Conservation (phyloP, 1,140 invertebrate genomes). For the Ostrea edulis region DNA sequence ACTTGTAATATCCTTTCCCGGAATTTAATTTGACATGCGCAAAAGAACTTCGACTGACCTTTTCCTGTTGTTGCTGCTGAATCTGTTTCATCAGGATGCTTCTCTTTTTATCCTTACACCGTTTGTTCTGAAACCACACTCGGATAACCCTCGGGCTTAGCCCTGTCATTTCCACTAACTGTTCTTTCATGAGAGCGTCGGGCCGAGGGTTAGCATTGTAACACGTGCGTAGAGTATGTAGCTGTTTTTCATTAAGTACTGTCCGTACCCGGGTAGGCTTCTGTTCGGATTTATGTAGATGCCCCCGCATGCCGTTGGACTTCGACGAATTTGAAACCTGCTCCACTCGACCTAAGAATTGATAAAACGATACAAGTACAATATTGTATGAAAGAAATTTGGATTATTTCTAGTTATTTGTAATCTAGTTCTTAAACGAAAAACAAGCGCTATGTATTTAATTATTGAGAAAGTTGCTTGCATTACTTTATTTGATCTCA, state of each 20-base stretch:
- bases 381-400: no score
- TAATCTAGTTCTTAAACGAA: no score
- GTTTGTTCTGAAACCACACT: slow-evolving; percentile 99
- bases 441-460: no score
- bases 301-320: slow-evolving; percentile 61
- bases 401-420: no score
- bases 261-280: slow-evolving; percentile 98
- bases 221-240: slow-evolving; percentile 93
- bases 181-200: slow-evolving; percentile 99
- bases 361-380: neutral
- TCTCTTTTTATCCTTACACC: slow-evolving; percentile 99
- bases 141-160: slow-evolving; percentile 96
- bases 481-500: no score
- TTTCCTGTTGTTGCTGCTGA: slow-evolving; percentile 96
- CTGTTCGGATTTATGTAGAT: slow-evolving; percentile 75
- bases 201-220: slow-evolving; percentile 98
- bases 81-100: slow-evolving; percentile 98
- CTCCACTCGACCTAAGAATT: slow-evolving; percentile 67
- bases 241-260: slow-evolving; percentile 98
- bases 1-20: no score
- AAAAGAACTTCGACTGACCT: slow-evolving; percentile 64
- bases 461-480: no score
- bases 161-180: slow-evolving; percentile 98
- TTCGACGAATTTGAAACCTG: slow-evolving; percentile 59
- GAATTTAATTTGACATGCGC: no score